These are phyloP conservation scores for Diadegma fenestrale DNA, from an alignment of 2,888 invertebrate genomes.

Conservation along the genomic window DNA sequence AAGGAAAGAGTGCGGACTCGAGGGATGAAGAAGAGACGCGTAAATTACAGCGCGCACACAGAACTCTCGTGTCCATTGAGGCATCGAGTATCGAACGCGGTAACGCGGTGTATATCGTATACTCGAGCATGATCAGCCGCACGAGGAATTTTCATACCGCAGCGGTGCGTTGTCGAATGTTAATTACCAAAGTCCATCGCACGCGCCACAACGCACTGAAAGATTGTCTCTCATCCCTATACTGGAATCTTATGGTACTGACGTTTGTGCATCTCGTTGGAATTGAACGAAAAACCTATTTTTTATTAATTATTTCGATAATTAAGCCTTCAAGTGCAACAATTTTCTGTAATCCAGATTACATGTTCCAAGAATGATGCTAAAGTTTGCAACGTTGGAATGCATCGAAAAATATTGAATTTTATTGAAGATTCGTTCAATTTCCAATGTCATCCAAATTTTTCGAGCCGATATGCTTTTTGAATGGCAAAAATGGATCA, in stretches of 20 bases:
- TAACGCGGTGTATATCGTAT: too few species aligned
- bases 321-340: too few species aligned
- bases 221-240: not conserved
- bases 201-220: not conserved
- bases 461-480: too few species aligned
- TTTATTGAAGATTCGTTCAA: too few species aligned
- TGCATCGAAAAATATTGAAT: too few species aligned
- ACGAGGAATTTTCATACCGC: constrained; percentile 12
- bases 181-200: not conserved
- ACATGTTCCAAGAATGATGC: too few species aligned
- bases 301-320: too few species aligned
- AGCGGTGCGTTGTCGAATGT: not conserved
- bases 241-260: not conserved
- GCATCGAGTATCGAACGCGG: not conserved
- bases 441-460: too few species aligned
- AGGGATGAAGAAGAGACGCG: not conserved
- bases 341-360: too few species aligned
- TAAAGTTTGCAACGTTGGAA: too few species aligned
- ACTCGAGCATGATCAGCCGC: constrained; percentile 7
- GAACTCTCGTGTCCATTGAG: constrained; percentile 25
- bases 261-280: not conserved
- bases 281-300: too few species aligned
- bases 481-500: too few species aligned
- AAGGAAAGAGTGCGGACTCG: not conserved
- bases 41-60: constrained; percentile 5